These are phyloP conservation scores for Leucopternis melanops DNA, from an alignment of 2,113 vertebrate genomes.

Conservation along the genomic window DNA sequence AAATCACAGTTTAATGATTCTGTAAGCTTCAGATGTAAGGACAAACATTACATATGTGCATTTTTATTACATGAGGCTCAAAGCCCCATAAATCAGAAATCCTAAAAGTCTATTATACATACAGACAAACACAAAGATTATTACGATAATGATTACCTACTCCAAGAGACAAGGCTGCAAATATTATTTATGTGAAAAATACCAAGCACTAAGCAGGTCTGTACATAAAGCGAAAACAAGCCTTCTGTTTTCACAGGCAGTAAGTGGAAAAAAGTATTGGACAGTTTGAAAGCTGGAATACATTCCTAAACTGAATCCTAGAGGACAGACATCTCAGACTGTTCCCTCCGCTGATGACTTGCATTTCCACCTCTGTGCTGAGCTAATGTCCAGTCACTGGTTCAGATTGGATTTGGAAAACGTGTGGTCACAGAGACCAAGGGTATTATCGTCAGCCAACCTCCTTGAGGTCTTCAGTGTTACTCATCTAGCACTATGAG, in stretches of 20 bases:
- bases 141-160: not conserved
- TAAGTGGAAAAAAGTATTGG: not conserved
- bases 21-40: not conserved
- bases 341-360: not conserved
- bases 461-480: not conserved
- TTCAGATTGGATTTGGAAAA: not conserved
- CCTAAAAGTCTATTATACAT: not conserved
- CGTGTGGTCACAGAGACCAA: not conserved
- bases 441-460: not conserved
- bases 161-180: not conserved
- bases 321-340: not conserved
- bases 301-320: not conserved
- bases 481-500: not conserved
- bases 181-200: not conserved
- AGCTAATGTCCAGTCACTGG: not conserved
- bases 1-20: not conserved
- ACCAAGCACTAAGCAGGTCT: not conserved
- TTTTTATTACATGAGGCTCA: not conserved
- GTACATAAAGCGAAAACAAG: not conserved
- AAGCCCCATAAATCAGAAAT: not conserved
- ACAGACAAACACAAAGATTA: not conserved
- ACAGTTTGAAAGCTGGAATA: not conserved
- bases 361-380: not conserved
- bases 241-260: not conserved
- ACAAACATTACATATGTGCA: not conserved